These are phyloP conservation scores for Camponotus fellah DNA, from an alignment of 2,888 invertebrate genomes.

Conservation along the genomic window DNA sequence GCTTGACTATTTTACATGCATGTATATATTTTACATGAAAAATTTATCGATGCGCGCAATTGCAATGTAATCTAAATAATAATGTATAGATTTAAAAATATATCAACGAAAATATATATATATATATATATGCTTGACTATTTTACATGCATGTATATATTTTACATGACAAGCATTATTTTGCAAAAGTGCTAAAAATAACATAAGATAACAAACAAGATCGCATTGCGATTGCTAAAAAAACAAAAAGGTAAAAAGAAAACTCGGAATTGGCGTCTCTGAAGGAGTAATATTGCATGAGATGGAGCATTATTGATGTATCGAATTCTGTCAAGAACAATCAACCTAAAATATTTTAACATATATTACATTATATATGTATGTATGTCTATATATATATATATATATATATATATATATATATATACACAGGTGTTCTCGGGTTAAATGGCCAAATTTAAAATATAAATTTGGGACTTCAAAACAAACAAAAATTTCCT, in stretches of 20 bases:
- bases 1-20: too few species aligned
- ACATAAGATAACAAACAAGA: neutral
- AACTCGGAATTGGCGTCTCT: neutral
- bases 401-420: neutral
- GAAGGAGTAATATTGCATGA: neutral
- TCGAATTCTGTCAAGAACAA: constrained; percentile 14
- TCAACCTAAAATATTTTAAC: neutral
- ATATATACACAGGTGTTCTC: too few species aligned
- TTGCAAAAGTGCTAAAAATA: neutral
- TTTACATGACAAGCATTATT: neutral
- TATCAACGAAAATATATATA: neutral
- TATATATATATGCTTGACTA: too few species aligned
- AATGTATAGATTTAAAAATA: constrained; percentile 1
- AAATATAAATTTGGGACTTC: too few species aligned
- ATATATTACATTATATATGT: neutral
- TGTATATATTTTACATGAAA: neutral
- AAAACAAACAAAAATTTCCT: too few species aligned
- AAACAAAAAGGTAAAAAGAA: neutral
- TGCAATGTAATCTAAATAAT: neutral
- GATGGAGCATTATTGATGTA: neutral
- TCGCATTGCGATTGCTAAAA: constrained; percentile 15
- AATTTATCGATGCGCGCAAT: neutral
- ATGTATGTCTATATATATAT: neutral
- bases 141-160: too few species aligned
- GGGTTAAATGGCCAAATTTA: too few species aligned